Evolutionary conservation across 2,888 invertebrate species (phyloP).

Genomic region (Panopea generosa): DNA sequence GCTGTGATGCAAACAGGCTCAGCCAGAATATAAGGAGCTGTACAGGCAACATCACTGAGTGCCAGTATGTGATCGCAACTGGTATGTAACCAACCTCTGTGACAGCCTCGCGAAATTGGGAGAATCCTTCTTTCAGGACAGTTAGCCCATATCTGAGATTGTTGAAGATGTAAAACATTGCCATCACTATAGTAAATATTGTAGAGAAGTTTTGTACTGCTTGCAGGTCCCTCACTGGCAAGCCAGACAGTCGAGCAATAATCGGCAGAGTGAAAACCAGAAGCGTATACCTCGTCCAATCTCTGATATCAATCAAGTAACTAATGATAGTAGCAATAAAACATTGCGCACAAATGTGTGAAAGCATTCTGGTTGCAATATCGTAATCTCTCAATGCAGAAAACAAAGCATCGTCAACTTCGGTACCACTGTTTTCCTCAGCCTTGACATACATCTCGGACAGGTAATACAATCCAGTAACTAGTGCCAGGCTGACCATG

Average conservation of each 20-base stretch:
- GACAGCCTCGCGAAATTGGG: constrained; percentile 72
- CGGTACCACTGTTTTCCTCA: constrained; percentile 68
- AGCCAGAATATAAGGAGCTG: constrained; percentile 87
- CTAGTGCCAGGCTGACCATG: constrained; percentile 84
- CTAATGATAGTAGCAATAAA: constrained; percentile 82
- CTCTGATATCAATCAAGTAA: constrained; percentile 84
- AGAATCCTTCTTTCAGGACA: constrained; percentile 77
- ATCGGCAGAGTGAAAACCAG: constrained; percentile 86
- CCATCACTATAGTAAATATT: constrained; percentile 84
- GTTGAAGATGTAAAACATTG: constrained; percentile 85
- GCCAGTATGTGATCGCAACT: constrained; percentile 84
- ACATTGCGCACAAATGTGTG: constrained; percentile 83
- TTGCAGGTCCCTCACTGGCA: constrained; percentile 83
- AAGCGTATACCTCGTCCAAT: constrained; percentile 83
- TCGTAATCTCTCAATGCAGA: constrained; percentile 73
- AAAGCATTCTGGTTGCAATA: constrained; percentile 80
- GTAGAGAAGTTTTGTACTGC: constrained; percentile 86
- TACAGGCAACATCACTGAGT: constrained; percentile 85
- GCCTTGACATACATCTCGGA: constrained; percentile 85
- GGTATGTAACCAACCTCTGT: constrained; percentile 83
- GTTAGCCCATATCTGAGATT: constrained; percentile 83
- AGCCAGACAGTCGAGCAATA: constrained; percentile 85
- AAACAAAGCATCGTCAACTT: constrained; percentile 56
- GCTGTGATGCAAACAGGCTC: constrained; percentile 85
- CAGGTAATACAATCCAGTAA: constrained; percentile 85